Conservation (phyloP, 2,888 invertebrate genomes). For the Tiliacea citrago region DNA sequence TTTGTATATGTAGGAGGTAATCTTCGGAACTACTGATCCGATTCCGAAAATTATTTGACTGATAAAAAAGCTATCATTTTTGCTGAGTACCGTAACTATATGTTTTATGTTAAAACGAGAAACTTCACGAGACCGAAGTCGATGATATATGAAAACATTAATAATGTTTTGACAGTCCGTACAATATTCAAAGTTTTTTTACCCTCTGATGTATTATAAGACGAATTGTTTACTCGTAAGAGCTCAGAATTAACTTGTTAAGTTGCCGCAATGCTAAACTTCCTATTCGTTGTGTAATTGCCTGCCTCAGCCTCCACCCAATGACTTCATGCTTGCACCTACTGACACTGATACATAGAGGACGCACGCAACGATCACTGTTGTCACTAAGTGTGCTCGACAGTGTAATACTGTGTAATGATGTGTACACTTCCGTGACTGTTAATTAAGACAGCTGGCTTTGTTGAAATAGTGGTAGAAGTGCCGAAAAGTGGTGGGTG, state of each 20-base stretch:
- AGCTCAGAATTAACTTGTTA: background rate
- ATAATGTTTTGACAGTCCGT: background rate
- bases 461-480: background rate
- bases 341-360: constrained; percentile 37
- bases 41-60: too few species aligned
- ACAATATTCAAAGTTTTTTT: background rate
- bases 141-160: background rate
- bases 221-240: too few species aligned
- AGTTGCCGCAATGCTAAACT: constrained; percentile 6
- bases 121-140: too few species aligned
- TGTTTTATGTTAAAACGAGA: too few species aligned
- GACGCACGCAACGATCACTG: constrained; percentile 27
- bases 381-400: constrained; percentile 28
- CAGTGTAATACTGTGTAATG: constrained; percentile 18
- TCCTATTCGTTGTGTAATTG: constrained; percentile 18
- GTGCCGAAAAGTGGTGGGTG: background rate
- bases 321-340: constrained; percentile 11
- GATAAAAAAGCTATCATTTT: too few species aligned
- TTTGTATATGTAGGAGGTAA: too few species aligned
- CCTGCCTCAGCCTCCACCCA: constrained; percentile 11
- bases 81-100: too few species aligned
- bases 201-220: too few species aligned
- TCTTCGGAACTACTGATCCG: too few species aligned
- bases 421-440: constrained; percentile 30
- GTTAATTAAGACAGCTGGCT: background rate